A percentile compares a stretch with the other conserved stretches of the same genome.
Evolutionary conservation across 2,888 invertebrate species (phyloP).

Genomic region (Ptychoptera albimana): DNA sequence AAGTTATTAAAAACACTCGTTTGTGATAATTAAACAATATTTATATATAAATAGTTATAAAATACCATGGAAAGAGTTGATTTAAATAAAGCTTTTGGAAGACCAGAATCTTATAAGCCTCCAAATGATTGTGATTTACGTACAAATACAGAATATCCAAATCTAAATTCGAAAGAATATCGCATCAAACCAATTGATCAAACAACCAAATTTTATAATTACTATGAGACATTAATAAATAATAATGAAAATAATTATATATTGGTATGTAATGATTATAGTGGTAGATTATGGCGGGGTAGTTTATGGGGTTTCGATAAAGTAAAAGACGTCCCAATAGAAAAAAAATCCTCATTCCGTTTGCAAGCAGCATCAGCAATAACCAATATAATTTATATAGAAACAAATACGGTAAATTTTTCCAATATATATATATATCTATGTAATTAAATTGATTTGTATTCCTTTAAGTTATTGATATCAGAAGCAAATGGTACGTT

Average conservation of each 20-base stretch:
- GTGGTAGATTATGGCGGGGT: slow-evolving; percentile 23
- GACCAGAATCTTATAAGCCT: slow-evolving; percentile 19
- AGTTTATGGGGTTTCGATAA: slow-evolving; percentile 23
- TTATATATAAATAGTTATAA: too few relatives aligned
- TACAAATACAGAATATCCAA: slow-evolving; percentile 23
- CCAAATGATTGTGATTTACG: slow-evolving; percentile 19
- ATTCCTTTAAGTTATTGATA: slow-evolving; percentile 17
- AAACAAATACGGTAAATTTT: slow-evolving; percentile 20
- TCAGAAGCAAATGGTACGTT: slow-evolving; percentile 20
- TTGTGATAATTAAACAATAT: too few relatives aligned
- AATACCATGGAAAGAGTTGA: too few relatives aligned
- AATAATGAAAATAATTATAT: slow-evolving; percentile 17
- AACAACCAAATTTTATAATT: slow-evolving; percentile 19
- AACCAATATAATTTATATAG: slow-evolving; percentile 20
- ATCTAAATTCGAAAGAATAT: slow-evolving; percentile 26
- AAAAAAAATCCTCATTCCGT: slow-evolving; percentile 18
- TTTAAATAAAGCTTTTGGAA: too few relatives aligned
- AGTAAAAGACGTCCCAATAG: slow-evolving; percentile 11
- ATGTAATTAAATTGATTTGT: not conserved
- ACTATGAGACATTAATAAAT: slow-evolving; percentile 22
- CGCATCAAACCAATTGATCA: slow-evolving; percentile 20
- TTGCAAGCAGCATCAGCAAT: slow-evolving; percentile 19
- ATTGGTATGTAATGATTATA: slow-evolving; percentile 22
- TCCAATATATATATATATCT: not conserved
- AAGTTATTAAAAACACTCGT: too few relatives aligned